Percentiles rank a stretch among this genome's conserved stretches.
These are phyloP conservation scores for Eupithecia dodoneata DNA, from an alignment of 2,888 invertebrate genomes.

Conservation along the genomic window DNA sequence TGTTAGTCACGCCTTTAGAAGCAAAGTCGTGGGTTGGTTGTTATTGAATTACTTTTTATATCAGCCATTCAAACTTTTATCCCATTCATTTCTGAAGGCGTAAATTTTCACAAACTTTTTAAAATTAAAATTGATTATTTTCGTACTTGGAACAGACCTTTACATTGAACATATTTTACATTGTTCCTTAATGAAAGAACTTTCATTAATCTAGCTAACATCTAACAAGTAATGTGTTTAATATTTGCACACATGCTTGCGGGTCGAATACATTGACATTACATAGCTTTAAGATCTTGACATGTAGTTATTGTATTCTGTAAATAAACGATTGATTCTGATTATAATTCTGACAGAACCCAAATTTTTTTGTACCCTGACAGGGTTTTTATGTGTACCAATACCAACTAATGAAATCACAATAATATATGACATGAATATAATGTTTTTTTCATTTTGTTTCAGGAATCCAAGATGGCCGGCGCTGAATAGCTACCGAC, in stretches of 20 bases:
- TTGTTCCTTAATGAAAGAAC: background rate
- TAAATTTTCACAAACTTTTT: background rate
- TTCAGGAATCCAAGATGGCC: conserved; percentile 51
- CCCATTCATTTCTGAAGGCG: background rate
- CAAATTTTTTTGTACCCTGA: too few relatives aligned
- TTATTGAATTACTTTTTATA: background rate
- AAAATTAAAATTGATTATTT: background rate
- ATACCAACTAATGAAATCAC: too few relatives aligned
- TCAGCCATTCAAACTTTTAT: background rate
- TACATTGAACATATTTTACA: background rate
- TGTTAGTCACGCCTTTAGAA: background rate
- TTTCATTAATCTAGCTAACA: background rate
- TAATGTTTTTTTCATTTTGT: conserved; percentile 42
- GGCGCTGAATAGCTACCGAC: conserved; percentile 31
- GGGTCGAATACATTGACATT: too few relatives aligned
- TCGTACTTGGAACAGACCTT: background rate
- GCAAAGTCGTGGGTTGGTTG: background rate
- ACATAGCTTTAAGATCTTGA: too few relatives aligned
- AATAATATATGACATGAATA: too few relatives aligned
- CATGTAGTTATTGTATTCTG: too few relatives aligned
- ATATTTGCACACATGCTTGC: too few relatives aligned
- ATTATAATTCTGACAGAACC: too few relatives aligned
- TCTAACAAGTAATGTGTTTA: too few relatives aligned
- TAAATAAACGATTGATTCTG: too few relatives aligned
- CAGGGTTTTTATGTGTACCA: too few relatives aligned